phyloP scores from a whole-genome alignment of 2,888 invertebrate genomes.

The Campopleginae sp. region DNA sequence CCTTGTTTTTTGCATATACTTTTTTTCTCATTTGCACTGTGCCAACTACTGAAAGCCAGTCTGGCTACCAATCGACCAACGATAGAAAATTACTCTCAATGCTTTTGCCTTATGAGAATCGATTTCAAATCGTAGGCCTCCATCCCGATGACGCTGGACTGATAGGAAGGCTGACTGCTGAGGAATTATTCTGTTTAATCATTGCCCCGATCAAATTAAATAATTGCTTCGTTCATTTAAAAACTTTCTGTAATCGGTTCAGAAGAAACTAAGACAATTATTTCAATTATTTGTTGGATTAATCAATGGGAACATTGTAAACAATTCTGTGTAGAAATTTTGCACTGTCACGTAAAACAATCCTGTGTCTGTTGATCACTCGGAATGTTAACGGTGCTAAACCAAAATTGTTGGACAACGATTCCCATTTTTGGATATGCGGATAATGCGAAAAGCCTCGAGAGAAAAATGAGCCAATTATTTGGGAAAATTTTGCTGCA shows the following conservation, averaged over 20 bases:
- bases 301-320: background rate
- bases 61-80: background rate
- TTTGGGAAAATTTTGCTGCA: background rate
- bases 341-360: background rate
- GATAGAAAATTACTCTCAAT: background rate
- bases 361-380: background rate
- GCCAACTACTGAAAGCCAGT: background rate
- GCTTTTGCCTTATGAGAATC: background rate
- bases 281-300: background rate
- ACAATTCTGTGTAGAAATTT: background rate
- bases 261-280: background rate
- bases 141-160: background rate
- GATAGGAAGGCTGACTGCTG: background rate
- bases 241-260: background rate
- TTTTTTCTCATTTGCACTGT: background rate
- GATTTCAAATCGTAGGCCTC: background rate
- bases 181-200: background rate
- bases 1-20: background rate
- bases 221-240: background rate
- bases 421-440: background rate
- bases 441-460: too few species aligned
- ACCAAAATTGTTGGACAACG: background rate
- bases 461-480: too few species aligned
- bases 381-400: background rate
- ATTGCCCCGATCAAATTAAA: background rate